A percentile compares a stretch with the other conserved stretches of the same genome.
phyloP scores from a whole-genome alignment of 2,888 invertebrate genomes.

The Epirrita christyi region DNA sequence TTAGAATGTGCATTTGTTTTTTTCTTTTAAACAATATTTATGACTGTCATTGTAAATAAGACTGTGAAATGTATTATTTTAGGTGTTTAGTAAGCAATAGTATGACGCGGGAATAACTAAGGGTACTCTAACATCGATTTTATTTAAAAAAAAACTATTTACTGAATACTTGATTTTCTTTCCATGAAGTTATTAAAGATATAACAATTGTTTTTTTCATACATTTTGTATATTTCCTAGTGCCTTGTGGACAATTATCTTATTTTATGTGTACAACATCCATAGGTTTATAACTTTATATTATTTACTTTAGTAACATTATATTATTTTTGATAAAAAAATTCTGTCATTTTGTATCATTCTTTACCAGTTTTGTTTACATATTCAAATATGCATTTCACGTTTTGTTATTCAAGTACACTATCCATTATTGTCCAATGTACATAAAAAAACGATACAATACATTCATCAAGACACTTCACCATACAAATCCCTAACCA shows the following conservation, averaged over 20 bases:
- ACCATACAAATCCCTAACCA: neutral
- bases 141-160: neutral
- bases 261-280: constrained; percentile 12
- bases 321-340: constrained; percentile 15
- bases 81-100: neutral
- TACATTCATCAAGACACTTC: constrained; percentile 16
- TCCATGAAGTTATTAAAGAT: no score
- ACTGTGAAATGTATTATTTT: neutral
- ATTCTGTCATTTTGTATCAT: neutral
- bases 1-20: no score
- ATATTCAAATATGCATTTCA: neutral
- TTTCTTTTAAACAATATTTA: no score
- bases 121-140: neutral
- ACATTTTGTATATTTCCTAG: neutral
- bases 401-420: neutral
- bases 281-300: constrained; percentile 10
- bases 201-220: neutral
- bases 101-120: constrained; percentile 1
- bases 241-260: neutral
- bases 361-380: neutral
- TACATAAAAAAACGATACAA: neutral
- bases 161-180: neutral
- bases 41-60: no score
- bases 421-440: constrained; percentile 8
- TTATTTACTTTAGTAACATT: neutral